phyloP scores from a whole-genome alignment of 2,888 invertebrate genomes.

The Scrobipalpa costella region DNA sequence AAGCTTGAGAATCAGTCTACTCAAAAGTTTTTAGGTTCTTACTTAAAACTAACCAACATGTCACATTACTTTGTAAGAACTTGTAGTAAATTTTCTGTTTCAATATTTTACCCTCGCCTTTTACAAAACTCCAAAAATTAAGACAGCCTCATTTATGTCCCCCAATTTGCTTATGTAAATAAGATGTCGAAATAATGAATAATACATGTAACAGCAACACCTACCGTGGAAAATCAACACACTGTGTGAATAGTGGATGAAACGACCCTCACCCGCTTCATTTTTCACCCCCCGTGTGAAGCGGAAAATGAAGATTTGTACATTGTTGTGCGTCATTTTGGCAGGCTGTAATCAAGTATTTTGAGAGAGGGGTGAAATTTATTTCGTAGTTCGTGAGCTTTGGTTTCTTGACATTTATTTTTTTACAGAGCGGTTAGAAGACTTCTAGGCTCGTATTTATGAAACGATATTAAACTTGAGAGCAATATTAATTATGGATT shows the following conservation, averaged over 20 bases:
- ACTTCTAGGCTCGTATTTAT: too few species aligned
- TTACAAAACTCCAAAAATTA: conserved; percentile 8
- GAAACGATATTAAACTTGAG: too few species aligned
- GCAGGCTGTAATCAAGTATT: not conserved
- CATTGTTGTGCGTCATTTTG: not conserved
- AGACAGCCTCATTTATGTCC: conserved; percentile 35
- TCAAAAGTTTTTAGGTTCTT: too few species aligned
- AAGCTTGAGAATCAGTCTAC: too few species aligned
- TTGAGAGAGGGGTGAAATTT: not conserved
- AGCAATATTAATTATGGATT: too few species aligned
- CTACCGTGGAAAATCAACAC: conserved; percentile 47
- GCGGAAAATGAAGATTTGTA: not conserved
- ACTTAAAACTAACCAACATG: too few species aligned
- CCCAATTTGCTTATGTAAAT: conserved; percentile 58
- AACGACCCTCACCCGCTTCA: conserved; percentile 40
- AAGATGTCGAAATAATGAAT: conserved; percentile 49
- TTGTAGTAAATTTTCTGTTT: too few species aligned
- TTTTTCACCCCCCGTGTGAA: conserved; percentile 37
- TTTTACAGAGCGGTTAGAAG: too few species aligned
- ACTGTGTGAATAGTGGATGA: conserved; percentile 56
- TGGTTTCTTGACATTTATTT: too few species aligned
- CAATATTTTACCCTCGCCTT: not conserved
- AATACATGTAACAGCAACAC: conserved; percentile 46
- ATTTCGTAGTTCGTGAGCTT: not conserved
- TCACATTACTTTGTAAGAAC: too few species aligned